Evolutionary conservation across 1,140 invertebrate genomes (phyloP).

Genomic region (Hydropsyche tenuis): DNA sequence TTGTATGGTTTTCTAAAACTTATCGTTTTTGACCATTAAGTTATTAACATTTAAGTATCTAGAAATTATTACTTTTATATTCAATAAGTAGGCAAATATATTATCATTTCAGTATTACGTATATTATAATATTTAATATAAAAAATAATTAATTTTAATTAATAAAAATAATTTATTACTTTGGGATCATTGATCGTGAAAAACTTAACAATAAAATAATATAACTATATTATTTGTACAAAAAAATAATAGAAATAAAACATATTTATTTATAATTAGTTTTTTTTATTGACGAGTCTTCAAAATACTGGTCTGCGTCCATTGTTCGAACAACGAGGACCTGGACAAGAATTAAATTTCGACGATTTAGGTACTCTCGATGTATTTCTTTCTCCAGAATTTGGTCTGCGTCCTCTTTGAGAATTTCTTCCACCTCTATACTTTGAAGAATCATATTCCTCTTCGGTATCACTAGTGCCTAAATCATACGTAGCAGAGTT

Average conservation of each 20-base stretch:
- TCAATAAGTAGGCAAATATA: too few relatives aligned
- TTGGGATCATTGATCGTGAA: not conserved
- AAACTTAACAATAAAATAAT: not conserved
- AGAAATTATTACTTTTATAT: too few relatives aligned
- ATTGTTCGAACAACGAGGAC: not conserved
- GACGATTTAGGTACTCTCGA: not conserved
- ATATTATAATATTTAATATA: not conserved
- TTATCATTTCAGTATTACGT: too few relatives aligned
- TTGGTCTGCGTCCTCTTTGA: not conserved
- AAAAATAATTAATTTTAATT: slow-evolving; percentile 3
- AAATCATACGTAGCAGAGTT: not conserved
- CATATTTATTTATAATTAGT: too few relatives aligned
- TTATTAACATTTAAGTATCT: too few relatives aligned
- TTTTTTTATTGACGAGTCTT: not conserved
- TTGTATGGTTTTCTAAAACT: too few relatives aligned
- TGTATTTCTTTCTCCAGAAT: not conserved
- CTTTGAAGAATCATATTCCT: not conserved
- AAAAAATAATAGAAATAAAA: not conserved
- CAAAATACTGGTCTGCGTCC: not conserved
- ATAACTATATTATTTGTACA: not conserved
- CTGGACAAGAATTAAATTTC: not conserved
- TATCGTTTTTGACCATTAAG: too few relatives aligned
- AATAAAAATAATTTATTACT: not conserved
- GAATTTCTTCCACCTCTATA: not conserved
- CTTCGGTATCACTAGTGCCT: not conserved